phyloP scores from a whole-genome alignment of 2,888 invertebrate species.

The Rotaria sp. region DNA sequence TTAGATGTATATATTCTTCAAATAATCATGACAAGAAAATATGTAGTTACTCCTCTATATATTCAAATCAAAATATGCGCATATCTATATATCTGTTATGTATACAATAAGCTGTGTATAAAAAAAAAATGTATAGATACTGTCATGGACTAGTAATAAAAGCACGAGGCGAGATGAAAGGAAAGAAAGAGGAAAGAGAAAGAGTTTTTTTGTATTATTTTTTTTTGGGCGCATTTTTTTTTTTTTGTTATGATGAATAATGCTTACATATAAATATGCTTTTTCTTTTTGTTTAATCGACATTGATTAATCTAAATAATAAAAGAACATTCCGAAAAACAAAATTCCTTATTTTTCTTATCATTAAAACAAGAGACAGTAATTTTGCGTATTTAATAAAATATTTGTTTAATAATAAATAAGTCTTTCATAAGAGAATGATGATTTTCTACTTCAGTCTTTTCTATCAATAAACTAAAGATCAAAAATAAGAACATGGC shows the following conservation, averaged over 20 bases:
- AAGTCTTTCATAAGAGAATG: not conserved
- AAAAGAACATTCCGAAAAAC: not conserved
- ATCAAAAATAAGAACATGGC: too few relatives aligned
- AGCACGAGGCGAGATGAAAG: not conserved
- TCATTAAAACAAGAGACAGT: not conserved
- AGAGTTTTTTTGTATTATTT: not conserved
- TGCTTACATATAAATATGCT: not conserved
- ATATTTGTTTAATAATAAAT: too few relatives aligned
- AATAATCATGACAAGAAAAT: not conserved
- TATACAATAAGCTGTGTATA: not conserved
- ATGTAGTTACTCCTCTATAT: not conserved
- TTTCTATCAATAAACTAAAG: too few relatives aligned
- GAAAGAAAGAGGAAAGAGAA: not conserved
- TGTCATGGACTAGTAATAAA: not conserved
- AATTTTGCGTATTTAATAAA: too few relatives aligned
- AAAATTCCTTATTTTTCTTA: too few relatives aligned
- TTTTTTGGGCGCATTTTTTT: not conserved
- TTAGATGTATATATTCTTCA: not conserved
- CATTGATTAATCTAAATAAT: not conserved
- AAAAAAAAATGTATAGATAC: not conserved
- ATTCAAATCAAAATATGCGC: not conserved
- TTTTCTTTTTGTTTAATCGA: not conserved
- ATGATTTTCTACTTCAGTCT: not conserved
- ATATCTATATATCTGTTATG: not conserved
- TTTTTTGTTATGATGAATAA: not conserved